A percentile compares a stretch with the other conserved stretches of the same genome.
Conservation (phyloP, 2,113 vertebrate genomes). For the Machaerirhynchus nigripectus region DNA sequence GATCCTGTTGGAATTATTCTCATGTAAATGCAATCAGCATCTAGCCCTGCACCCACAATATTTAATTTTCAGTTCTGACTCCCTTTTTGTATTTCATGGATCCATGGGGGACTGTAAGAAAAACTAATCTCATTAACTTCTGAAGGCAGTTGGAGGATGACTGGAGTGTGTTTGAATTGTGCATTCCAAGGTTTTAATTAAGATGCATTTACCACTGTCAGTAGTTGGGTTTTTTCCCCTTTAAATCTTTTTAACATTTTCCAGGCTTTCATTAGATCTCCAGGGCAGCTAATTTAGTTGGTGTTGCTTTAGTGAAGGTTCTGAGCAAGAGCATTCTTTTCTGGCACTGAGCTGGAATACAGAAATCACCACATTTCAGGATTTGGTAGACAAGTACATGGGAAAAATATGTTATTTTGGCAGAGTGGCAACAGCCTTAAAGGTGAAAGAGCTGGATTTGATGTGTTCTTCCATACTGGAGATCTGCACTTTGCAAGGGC, state of each 20-base stretch:
- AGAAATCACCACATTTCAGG: neutral
- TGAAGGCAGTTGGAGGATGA: neutral
- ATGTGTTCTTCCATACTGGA: neutral
- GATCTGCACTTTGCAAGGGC: neutral
- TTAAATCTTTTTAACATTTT: neutral
- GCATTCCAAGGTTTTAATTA: constrained; percentile 27
- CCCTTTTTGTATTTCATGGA: neutral
- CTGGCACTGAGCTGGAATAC: neutral
- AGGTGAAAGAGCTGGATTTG: neutral
- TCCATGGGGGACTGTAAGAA: neutral
- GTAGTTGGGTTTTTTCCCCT: neutral
- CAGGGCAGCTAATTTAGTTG: neutral
- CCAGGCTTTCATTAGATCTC: neutral
- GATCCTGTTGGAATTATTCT: neutral
- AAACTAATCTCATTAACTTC: neutral
- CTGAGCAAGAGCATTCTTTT: neutral
- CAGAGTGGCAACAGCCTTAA: neutral
- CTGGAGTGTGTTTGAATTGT: neutral
- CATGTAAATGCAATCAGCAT: neutral
- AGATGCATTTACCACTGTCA: neutral
- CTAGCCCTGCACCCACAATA: neutral
- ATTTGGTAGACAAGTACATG: neutral
- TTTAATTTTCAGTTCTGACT: neutral
- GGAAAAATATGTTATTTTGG: neutral
- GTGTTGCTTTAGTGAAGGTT: neutral